Conservation (phyloP, 2,113 vertebrate species). For the Paralichthys olivaceus region DNA sequence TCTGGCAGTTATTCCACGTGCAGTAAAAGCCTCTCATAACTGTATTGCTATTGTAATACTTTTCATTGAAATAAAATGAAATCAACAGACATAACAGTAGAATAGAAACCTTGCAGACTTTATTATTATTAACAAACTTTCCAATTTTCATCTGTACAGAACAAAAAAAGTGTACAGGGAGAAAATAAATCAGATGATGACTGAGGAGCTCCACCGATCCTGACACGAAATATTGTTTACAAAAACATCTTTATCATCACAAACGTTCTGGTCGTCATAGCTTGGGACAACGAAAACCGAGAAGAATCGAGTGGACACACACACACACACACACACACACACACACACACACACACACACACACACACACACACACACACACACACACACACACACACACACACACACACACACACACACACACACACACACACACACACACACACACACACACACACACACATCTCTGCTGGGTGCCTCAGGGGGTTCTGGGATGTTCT, state of each 20-base stretch:
- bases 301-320: conserved; percentile 31
- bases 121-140: conserved; percentile 97
- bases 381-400: neutral
- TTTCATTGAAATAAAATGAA: neutral
- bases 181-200: conserved; percentile 83
- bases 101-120: conserved; percentile 91
- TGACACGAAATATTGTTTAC: conserved; percentile 76
- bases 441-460: conserved; percentile 8
- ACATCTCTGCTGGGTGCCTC: conserved; percentile 11
- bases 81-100: conserved; percentile 1
- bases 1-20: no score
- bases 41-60: no score
- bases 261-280: conserved; percentile 35
- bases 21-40: no score
- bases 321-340: neutral
- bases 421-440: neutral
- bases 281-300: conserved; percentile 36
- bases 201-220: conserved; percentile 65
- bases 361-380: conserved; percentile 11
- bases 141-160: conserved; percentile 94
- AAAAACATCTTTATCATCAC: conserved; percentile 74
- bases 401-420: conserved; percentile 8
- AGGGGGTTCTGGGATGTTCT: conserved; percentile 34
- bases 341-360: neutral
- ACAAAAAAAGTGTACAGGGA: conserved; percentile 82